Conservation (phyloP, 1,140 invertebrate species). For the Cherax quadricarinatus region DNA sequence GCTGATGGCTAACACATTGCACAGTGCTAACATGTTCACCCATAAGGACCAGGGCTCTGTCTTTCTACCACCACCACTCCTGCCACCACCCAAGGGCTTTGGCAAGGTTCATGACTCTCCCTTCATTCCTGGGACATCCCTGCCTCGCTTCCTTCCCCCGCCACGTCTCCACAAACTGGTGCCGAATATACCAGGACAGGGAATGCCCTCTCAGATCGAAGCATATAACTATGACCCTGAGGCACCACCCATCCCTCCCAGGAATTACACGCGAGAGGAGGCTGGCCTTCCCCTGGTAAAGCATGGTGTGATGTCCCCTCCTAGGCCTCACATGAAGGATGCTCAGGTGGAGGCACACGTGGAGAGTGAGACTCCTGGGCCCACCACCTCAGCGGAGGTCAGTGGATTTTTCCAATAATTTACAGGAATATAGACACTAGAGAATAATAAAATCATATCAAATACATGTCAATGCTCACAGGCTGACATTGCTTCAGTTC, state of each 20-base stretch:
- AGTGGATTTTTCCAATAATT: background rate
- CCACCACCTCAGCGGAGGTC: conserved; percentile 12
- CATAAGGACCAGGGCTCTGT: background rate
- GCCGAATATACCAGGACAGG: background rate
- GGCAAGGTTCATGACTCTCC: conserved; percentile 22
- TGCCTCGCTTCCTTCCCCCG: conserved; percentile 58
- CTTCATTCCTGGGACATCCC: conserved; percentile 62
- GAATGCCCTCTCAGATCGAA: conserved; percentile 29
- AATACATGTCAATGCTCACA: too few relatives aligned
- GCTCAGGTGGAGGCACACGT: conserved; percentile 54
- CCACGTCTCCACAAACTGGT: conserved; percentile 23
- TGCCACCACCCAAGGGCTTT: conserved; percentile 56
- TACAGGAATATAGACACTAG: too few relatives aligned
- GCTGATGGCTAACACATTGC: conserved; percentile 59
- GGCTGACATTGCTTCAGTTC: too few relatives aligned
- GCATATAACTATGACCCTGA: conserved; percentile 57
- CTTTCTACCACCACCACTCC: conserved; percentile 46
- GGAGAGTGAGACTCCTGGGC: conserved; percentile 19
- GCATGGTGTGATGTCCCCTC: background rate
- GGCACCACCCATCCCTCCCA: conserved; percentile 58
- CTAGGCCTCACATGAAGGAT: conserved; percentile 26
- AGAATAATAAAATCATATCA: too few relatives aligned
- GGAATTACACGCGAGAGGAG: conserved; percentile 61
- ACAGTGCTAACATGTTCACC: conserved; percentile 24
- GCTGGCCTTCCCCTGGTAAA: conserved; percentile 35